Base-by-base conservation (phyloP, 2,888 invertebrate genomes). In the Ditylenchus weischeri region DNA sequence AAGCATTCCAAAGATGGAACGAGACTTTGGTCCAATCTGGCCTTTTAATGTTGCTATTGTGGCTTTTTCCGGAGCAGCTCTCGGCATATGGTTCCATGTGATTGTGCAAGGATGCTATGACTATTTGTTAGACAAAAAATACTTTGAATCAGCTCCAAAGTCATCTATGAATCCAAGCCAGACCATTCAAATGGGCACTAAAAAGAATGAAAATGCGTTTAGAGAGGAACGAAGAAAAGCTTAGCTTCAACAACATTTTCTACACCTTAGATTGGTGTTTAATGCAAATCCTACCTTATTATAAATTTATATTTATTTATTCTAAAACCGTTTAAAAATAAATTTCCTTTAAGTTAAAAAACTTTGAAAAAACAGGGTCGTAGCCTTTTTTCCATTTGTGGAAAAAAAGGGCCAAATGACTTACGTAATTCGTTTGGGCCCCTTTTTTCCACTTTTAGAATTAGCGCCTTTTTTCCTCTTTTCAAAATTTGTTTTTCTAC, bases 21-120 rank as follows among this genome's bases (percentile, higher is more conserved):
- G 72, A 19, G 71, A 75, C 67, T 78, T 80, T 65, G 81, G 81
- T 35, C 81, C 81, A 47, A 80, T 81, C 54, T 81, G 82, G 81
- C 81, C 81, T 51, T 80, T 81, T 72, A 81, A 79, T 68, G 71
- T 81, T 29, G 71, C 78, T 43, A 76, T 78, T 38, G 74, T 82
- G 38, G 75, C 76, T 21, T 82, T 81, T 69, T 77, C 77, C 67
- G 73, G 77, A 6, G 80, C 81, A 36, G 80, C 79, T 7, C 51
- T 81, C n/a, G 75, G 77, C 49, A 78, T 81, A 57, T 81, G 81
- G 81, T 81, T 76, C 29, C 69, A 73, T 59, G 74, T 78, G 38
- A 69, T 79, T 13, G 75, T 80, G 29, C 72, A 75, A 59, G 80
- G 82, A n/a, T 78, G 77, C 48, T 69, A 73, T 58, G 80, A 81